phyloP scores from a whole-genome alignment of 1,140 invertebrate genomes.

The Anoplophora glabripennis region DNA sequence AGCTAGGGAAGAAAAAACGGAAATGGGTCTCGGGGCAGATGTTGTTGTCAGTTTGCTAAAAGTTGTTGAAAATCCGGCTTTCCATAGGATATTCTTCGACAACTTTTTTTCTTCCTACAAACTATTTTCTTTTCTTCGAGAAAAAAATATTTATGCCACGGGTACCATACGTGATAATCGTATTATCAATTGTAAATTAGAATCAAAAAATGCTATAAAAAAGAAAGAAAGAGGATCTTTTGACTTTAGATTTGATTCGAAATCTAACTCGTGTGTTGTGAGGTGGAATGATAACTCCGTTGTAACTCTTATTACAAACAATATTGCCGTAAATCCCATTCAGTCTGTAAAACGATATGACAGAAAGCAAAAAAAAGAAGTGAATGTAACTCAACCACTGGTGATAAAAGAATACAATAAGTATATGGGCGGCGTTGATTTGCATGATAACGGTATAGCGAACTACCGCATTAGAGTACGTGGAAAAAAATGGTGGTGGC shows the following conservation, averaged over 20 bases:
- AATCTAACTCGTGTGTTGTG: slow-evolving; percentile 15
- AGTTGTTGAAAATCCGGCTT: no score
- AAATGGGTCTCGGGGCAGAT: slow-evolving; percentile 19
- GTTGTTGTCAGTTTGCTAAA: slow-evolving; percentile 19
- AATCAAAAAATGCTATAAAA: not conserved
- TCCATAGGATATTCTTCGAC: slow-evolving; percentile 26
- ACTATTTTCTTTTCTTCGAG: slow-evolving; percentile 18
- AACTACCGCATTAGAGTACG: slow-evolving; percentile 36
- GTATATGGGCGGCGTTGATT: slow-evolving; percentile 35
- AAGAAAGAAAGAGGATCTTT: slow-evolving; percentile 16
- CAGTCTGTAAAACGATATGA: slow-evolving; percentile 26
- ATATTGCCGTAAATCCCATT: slow-evolving; percentile 16
- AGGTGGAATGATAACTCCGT: slow-evolving; percentile 31
- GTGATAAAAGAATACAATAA: slow-evolving; percentile 34
- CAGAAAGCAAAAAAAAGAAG: slow-evolving; percentile 25
- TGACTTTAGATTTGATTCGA: slow-evolving; percentile 21
- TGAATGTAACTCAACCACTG: slow-evolving; percentile 17
- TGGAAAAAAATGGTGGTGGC: slow-evolving; percentile 44
- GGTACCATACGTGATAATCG: slow-evolving; percentile 24
- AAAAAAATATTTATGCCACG: slow-evolving; percentile 29
- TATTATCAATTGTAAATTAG: slow-evolving; percentile 11
- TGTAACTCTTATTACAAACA: slow-evolving; percentile 19
- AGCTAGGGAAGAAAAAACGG: slow-evolving; percentile 3
- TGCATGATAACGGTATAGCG: slow-evolving; percentile 33
- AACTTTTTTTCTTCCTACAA: slow-evolving; percentile 26